Evolutionary conservation across 2,888 invertebrate genomes (phyloP).

Genomic region (Listrodromus nycthemerus): DNA sequence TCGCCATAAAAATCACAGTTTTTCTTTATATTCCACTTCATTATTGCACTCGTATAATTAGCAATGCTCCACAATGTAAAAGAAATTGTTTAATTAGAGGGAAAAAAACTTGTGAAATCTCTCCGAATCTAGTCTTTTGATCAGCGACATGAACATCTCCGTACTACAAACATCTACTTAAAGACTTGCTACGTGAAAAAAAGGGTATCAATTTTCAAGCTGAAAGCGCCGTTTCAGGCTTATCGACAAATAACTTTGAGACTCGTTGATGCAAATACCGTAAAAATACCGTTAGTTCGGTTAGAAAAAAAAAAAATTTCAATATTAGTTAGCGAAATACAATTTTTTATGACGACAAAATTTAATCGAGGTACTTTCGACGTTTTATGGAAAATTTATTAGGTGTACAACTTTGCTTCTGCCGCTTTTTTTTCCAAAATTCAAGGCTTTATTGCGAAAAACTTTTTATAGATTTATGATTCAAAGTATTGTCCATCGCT

Average conservation of each 20-base stretch:
- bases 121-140: background rate
- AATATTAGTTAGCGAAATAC: background rate
- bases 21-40: background rate
- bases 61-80: background rate
- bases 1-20: background rate
- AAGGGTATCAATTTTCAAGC: background rate
- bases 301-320: background rate
- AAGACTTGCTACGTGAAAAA: background rate
- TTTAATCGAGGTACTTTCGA: background rate
- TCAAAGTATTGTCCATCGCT: no score
- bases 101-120: background rate
- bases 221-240: background rate
- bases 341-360: background rate
- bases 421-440: no score
- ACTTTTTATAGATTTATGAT: no score
- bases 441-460: no score
- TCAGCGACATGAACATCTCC: background rate
- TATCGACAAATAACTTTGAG: background rate
- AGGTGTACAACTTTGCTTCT: no score
- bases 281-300: no score
- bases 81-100: background rate
- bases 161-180: background rate
- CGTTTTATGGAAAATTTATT: background rate
- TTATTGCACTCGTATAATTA: background rate
- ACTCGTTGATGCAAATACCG: background rate